Evolutionary conservation across 2,797 vertebrate species (phyloP).

Genomic region (Limosa lapponica): DNA sequence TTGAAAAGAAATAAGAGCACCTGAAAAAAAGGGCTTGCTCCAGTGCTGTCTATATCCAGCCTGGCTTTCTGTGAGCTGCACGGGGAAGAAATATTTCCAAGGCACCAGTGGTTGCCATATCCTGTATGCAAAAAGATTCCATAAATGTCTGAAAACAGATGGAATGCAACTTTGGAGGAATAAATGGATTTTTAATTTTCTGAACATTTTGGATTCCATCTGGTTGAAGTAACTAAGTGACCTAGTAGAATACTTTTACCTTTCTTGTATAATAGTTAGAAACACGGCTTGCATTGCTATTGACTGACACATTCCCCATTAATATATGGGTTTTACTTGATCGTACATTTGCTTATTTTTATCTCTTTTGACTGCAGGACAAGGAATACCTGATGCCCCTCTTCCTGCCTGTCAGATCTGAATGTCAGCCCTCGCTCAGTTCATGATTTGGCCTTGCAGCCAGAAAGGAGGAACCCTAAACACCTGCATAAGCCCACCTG

Average conservation of each 20-base stretch:
- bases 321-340: background rate
- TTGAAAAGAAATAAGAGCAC: conserved; percentile 8
- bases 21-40: background rate
- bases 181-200: conserved; percentile 72
- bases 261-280: background rate
- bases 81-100: conserved; percentile 44
- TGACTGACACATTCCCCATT: background rate
- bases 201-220: conserved; percentile 71
- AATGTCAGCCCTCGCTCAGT: background rate
- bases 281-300: background rate
- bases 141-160: conserved; percentile 68
- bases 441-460: background rate
- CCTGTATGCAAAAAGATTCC: conserved; percentile 68
- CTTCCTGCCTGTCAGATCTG: background rate
- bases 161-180: conserved; percentile 65
- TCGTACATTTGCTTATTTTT: background rate
- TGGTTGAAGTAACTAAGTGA: conserved; percentile 63
- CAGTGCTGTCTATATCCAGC: background rate
- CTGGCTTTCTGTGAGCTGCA: conserved; percentile 17
- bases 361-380: background rate
- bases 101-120: conserved; percentile 56
- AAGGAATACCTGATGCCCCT: background rate
- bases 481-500: background rate
- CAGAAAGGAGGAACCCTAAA: background rate
- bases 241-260: conserved; percentile 53